Percentiles rank a stretch among this genome's conserved stretches.
These are phyloP conservation scores for Conus ventricosus DNA, from an alignment of 1,140 invertebrate species.

Conservation along the genomic window DNA sequence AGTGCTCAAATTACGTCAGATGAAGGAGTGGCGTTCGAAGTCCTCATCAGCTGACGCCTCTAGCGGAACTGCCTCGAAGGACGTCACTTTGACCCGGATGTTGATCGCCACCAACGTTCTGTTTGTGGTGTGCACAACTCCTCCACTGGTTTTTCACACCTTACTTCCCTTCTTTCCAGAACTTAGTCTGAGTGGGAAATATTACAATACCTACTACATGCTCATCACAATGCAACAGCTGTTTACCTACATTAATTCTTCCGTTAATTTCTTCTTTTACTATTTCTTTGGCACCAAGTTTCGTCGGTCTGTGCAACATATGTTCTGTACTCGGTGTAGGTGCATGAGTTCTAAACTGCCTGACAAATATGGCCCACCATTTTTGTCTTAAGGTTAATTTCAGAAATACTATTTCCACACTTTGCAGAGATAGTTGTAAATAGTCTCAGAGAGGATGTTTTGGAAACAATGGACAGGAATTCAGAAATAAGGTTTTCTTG, in stretches of 20 bases:
- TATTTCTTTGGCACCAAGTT: constrained; percentile 18
- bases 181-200: constrained; percentile 20
- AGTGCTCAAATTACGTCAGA: constrained; percentile 5
- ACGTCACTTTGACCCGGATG: constrained; percentile 31
- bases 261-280: constrained; percentile 25
- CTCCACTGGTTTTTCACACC: constrained; percentile 7
- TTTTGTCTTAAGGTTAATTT: too few relatives aligned
- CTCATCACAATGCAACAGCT: constrained; percentile 21
- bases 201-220: constrained; percentile 20
- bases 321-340: constrained; percentile 2
- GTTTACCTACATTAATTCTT: constrained; percentile 19
- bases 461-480: too few relatives aligned
- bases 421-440: too few relatives aligned
- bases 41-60: not conserved
- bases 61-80: not conserved
- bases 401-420: too few relatives aligned
- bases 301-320: not conserved
- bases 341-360: too few relatives aligned
- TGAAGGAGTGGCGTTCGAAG: constrained; percentile 33
- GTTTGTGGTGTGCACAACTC: constrained; percentile 29
- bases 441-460: too few relatives aligned
- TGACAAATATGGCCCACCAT: too few relatives aligned
- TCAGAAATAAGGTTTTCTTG: too few relatives aligned
- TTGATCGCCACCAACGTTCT: constrained; percentile 25
- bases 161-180: constrained; percentile 18